Conservation (phyloP, 2,888 invertebrate genomes). For the Tachina lurida region DNA sequence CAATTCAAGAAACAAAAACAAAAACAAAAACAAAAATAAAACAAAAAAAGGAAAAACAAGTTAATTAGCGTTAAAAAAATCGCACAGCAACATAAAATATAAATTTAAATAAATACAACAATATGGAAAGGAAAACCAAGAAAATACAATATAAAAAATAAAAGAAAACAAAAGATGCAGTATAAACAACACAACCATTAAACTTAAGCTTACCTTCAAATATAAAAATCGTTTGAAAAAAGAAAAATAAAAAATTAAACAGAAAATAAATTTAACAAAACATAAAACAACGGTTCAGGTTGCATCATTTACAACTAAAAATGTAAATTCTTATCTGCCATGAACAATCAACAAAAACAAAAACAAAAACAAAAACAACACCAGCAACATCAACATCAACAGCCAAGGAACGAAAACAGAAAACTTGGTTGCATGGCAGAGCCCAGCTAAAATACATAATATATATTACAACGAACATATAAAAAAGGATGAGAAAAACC, state of each 20-base stretch:
- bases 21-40: too few relatives aligned
- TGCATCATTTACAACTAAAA: slow-evolving; percentile 76
- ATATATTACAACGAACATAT: neutral
- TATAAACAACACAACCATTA: slow-evolving; percentile 38
- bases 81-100: slow-evolving; percentile 55
- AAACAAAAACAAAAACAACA: slow-evolving; percentile 19
- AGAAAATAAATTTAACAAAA: neutral
- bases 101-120: slow-evolving; percentile 69
- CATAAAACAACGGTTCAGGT: slow-evolving; percentile 73
- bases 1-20: slow-evolving; percentile 48
- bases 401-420: slow-evolving; percentile 46
- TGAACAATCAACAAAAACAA: slow-evolving; percentile 60
- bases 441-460: slow-evolving; percentile 18
- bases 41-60: slow-evolving; percentile 71
- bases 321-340: slow-evolving; percentile 67
- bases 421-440: slow-evolving; percentile 48
- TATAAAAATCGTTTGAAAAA: slow-evolving; percentile 9
- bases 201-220: slow-evolving; percentile 59
- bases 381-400: slow-evolving; percentile 32
- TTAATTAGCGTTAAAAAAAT: slow-evolving; percentile 73
- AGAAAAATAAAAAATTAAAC: too few relatives aligned
- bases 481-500: neutral
- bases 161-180: slow-evolving; percentile 14
- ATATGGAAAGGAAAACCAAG: slow-evolving; percentile 46
- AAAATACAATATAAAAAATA: slow-evolving; percentile 40